Conservation (phyloP, 1,140 invertebrate species). For the Papilio machaon region DNA sequence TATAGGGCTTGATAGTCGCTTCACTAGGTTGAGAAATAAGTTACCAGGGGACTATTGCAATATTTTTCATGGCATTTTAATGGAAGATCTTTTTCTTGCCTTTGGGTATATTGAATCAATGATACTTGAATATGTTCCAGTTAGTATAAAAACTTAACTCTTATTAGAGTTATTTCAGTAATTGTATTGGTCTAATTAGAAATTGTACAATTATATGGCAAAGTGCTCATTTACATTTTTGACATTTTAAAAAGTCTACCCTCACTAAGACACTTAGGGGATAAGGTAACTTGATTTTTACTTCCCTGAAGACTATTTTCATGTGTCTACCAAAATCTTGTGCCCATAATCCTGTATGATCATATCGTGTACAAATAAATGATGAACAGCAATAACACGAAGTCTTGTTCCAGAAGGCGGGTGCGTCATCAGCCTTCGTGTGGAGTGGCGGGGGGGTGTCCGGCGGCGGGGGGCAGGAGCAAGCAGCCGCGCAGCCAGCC, state of each 20-base stretch:
- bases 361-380: background rate
- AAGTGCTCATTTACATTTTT: background rate
- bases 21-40: background rate
- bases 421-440: constrained; percentile 79
- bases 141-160: background rate
- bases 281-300: background rate
- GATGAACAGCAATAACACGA: constrained; percentile 35
- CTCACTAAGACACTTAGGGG: background rate
- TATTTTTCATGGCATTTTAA: background rate
- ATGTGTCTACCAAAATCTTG: background rate
- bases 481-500: constrained; percentile 71
- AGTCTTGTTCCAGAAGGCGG: constrained; percentile 80
- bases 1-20: background rate
- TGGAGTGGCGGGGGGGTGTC: constrained; percentile 77
- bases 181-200: background rate
- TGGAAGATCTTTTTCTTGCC: background rate
- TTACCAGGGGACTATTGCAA: too few species aligned
- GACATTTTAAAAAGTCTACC: background rate
- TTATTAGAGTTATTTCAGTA: background rate
- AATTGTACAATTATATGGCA: background rate
- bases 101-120: background rate
- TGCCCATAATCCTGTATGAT: background rate
- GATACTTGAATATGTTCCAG: too few species aligned
- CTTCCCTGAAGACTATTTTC: background rate
- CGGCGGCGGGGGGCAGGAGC: constrained; percentile 73